Evolutionary conservation across 2,797 vertebrate species (phyloP).

Genomic region (Pelobates cultripes): DNA sequence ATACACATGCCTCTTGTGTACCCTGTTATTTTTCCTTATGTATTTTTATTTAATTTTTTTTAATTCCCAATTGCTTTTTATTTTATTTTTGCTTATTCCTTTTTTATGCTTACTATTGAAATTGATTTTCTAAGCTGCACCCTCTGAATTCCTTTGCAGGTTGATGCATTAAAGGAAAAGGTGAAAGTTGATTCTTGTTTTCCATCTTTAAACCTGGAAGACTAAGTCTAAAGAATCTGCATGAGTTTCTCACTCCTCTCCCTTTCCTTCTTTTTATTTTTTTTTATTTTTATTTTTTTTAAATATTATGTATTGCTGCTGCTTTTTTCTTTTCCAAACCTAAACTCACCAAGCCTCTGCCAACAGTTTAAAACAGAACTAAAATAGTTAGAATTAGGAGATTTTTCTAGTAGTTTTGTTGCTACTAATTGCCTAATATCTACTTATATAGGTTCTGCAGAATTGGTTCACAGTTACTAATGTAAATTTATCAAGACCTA

Average conservation of each 20-base stretch:
- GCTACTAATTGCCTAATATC: conserved; percentile 76
- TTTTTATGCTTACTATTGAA: conserved; percentile 85
- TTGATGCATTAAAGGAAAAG: conserved; percentile 94
- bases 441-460: conserved; percentile 73
- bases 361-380: conserved; percentile 78
- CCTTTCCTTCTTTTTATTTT: conserved; percentile 40
- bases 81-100: conserved; percentile 85
- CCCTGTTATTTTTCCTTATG: conserved; percentile 17
- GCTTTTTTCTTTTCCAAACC: conserved; percentile 75
- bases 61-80: conserved; percentile 71
- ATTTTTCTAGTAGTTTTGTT: conserved; percentile 73
- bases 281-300: background rate
- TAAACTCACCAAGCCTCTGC: conserved; percentile 82
- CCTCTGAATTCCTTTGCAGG: conserved; percentile 94
- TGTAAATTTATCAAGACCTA: background rate
- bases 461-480: conserved; percentile 72
- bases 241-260: conserved; percentile 79
- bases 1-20: conserved; percentile 13
- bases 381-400: conserved; percentile 76
- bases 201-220: conserved; percentile 97
- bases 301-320: conserved; percentile 77
- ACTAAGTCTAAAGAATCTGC: conserved; percentile 91
- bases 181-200: conserved; percentile 96
- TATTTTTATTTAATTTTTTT: conserved; percentile 55
- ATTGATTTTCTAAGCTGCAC: conserved; percentile 92